Evolutionary conservation across 2,797 vertebrate species (phyloP).

Genomic region (Margarornis squamiger): DNA sequence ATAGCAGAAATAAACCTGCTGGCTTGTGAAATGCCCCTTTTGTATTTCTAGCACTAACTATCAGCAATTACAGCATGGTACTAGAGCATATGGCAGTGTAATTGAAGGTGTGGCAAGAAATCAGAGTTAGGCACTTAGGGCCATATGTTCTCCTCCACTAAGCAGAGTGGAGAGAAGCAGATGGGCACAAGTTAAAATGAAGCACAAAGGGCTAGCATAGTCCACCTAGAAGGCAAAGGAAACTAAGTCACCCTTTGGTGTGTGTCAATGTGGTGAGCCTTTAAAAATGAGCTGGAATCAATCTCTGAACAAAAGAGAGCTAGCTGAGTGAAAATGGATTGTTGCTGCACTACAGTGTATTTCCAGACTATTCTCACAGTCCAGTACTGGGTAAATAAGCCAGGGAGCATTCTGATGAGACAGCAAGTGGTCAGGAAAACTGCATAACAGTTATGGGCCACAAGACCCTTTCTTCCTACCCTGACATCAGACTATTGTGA

Average conservation of each 20-base stretch:
- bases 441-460: fast-evolving
- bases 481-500: neutral
- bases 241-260: neutral
- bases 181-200: constrained; percentile 9
- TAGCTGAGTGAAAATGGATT: neutral
- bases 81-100: constrained; percentile 52
- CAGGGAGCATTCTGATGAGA: neutral
- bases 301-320: neutral
- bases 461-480: fast-evolving
- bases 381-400: neutral
- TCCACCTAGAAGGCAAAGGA: neutral
- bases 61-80: constrained; percentile 54
- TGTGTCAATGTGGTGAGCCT: neutral
- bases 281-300: neutral
- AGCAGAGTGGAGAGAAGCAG: constrained; percentile 15
- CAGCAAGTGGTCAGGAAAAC: neutral
- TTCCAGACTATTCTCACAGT: neutral
- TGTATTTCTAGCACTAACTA: constrained; percentile 54
- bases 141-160: constrained; percentile 45
- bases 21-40: constrained; percentile 47
- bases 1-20: constrained; percentile 28
- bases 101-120: constrained; percentile 68
- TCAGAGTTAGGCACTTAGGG: constrained; percentile 36
- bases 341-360: neutral
- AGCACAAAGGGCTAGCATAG: neutral